phyloP scores from a whole-genome alignment of 35 echinoderm and acorn worm genomes.

The Ptychodera flava region DNA sequence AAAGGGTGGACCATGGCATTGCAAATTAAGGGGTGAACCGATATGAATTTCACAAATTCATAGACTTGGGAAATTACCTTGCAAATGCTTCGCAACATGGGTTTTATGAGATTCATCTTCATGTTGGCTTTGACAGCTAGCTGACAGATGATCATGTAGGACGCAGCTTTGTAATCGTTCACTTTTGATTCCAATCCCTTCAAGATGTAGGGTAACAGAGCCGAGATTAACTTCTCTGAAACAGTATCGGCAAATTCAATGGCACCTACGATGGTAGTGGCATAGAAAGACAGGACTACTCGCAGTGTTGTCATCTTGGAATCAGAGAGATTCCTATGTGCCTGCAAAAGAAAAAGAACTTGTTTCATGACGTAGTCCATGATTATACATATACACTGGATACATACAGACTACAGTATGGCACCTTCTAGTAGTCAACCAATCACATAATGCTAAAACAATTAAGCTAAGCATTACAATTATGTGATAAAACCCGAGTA shows the following conservation, averaged over 20 bases:
- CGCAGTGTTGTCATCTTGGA: conserved; percentile 32
- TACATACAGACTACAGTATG: too few species aligned
- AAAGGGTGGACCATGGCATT: too few species aligned
- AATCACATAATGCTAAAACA: too few species aligned
- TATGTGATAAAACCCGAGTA: too few species aligned
- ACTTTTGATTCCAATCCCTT: conserved; percentile 64
- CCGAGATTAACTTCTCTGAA: conserved; percentile 58
- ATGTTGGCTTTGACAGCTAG: conserved; percentile 52
- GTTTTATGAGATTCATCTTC: conserved; percentile 40
- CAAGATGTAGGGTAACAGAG: conserved; percentile 55
- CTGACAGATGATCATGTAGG: conserved; percentile 89
- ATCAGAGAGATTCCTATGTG: conserved; percentile 3
- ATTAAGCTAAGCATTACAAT: too few species aligned
- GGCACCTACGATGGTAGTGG: conserved; percentile 66
- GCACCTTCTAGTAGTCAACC: too few species aligned
- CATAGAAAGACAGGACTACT: conserved; percentile 70
- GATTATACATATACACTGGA: too few species aligned
- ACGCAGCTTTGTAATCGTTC: conserved; percentile 68
- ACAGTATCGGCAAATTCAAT: conserved; percentile 42
- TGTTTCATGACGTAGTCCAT: background rate
- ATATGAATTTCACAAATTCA: background rate
- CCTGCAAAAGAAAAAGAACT: background rate
- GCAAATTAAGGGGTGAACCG: too few species aligned
- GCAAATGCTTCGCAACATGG: conserved; percentile 55
- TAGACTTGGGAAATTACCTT: too few species aligned